Conservation (phyloP, 2,888 invertebrate genomes). For the Amiota communis region DNA sequence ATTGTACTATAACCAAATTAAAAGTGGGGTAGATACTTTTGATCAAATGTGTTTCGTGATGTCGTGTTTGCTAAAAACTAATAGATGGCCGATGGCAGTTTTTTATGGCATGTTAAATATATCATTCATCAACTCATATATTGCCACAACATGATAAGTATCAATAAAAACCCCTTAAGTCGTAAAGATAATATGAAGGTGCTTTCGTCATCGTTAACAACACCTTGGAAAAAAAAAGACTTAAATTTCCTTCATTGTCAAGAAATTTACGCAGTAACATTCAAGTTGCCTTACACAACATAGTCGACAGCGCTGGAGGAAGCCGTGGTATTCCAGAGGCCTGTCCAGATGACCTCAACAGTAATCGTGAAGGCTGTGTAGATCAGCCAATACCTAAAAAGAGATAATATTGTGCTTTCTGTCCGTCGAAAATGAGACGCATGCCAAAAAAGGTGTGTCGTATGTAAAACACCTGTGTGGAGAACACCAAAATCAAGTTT, state of each 20-base stretch:
- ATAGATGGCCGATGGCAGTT: constrained; percentile 37
- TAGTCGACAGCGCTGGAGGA: neutral
- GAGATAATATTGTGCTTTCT: neutral
- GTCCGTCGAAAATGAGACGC: neutral
- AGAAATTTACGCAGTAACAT: constrained; percentile 6
- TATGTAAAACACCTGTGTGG: no score
- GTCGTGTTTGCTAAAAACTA: constrained; percentile 22
- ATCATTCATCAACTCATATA: constrained; percentile 35
- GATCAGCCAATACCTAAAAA: neutral
- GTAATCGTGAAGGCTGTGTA: neutral
- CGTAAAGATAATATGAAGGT: constrained; percentile 19
- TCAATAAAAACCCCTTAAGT: constrained; percentile 32
- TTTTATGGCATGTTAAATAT: constrained; percentile 37
- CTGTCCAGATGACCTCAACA: neutral
- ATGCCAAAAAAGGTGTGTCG: neutral
- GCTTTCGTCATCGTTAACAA: neutral
- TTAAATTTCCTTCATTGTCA: neutral
- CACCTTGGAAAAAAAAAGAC: neutral
- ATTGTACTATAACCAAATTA: constrained; percentile 37
- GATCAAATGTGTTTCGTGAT: constrained; percentile 43
- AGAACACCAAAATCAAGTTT: no score
- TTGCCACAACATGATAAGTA: constrained; percentile 30
- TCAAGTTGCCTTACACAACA: neutral
- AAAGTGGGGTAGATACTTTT: constrained; percentile 41
- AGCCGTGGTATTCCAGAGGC: neutral